Conservation (phyloP, 1,140 invertebrate species). For the Phortica variegata region DNA sequence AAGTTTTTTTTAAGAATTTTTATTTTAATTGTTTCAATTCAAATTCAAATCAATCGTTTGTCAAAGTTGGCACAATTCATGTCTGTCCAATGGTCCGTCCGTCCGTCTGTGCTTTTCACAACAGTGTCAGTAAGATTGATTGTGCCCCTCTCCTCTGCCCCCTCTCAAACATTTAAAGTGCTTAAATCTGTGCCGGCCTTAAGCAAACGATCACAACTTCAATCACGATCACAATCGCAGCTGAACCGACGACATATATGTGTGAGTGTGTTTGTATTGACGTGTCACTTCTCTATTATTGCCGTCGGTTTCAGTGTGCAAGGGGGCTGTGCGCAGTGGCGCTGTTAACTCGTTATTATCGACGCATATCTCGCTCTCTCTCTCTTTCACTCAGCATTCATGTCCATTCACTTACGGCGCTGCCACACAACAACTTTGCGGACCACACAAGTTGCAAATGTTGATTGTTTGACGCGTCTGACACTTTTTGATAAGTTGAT, state of each 20-base stretch:
- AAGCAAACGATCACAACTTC: slow-evolving; percentile 5
- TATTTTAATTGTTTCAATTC: not conserved
- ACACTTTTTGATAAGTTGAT: slow-evolving; percentile 55
- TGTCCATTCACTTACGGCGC: too few species aligned
- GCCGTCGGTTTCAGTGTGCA: slow-evolving; percentile 39
- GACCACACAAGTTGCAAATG: slow-evolving; percentile 50
- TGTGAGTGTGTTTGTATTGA: slow-evolving; percentile 25
- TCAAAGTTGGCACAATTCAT: too few species aligned
- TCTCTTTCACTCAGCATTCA: too few species aligned
- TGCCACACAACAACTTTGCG: slow-evolving; percentile 27
- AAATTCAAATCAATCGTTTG: too few species aligned
- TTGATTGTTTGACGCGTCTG: slow-evolving; percentile 53
- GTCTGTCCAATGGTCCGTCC: not conserved
- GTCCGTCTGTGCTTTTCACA: slow-evolving; percentile 1
- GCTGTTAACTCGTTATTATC: not conserved
- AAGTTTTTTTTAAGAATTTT: not conserved
- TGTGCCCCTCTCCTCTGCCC: too few species aligned
- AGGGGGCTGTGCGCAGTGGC: slow-evolving; percentile 1
- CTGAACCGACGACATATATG: not conserved
- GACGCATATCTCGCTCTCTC: too few species aligned
- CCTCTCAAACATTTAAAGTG: too few species aligned
- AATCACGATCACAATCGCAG: not conserved
- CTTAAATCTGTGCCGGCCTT: slow-evolving; percentile 25
- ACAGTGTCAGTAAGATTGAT: slow-evolving; percentile 54
- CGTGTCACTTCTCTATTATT: slow-evolving; percentile 49